Evolutionary conservation across 2,113 vertebrate genomes (phyloP).

Genomic region (Thomomys bottae): DNA sequence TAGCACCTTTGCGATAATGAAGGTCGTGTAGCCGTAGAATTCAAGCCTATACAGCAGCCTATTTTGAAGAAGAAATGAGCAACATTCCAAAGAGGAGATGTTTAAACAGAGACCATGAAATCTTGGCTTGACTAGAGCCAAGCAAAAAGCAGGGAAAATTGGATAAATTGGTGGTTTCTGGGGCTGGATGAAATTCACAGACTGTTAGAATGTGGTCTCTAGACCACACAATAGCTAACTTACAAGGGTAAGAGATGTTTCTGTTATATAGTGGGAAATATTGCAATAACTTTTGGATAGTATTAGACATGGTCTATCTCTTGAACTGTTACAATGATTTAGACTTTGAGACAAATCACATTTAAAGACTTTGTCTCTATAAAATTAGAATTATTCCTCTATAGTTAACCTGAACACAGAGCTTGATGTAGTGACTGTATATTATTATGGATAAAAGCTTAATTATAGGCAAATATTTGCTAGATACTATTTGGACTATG

Average conservation of each 20-base stretch:
- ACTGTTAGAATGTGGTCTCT: background rate
- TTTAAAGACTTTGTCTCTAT: background rate
- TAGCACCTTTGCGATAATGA: background rate
- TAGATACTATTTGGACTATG: background rate
- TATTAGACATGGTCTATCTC: background rate
- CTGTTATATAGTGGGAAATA: background rate
- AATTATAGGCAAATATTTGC: slow-evolving; percentile 36
- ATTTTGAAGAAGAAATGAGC: background rate
- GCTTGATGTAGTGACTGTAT: background rate
- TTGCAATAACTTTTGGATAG: background rate
- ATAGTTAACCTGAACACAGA: background rate
- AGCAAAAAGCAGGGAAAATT: background rate
- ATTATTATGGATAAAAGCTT: slow-evolving; percentile 14
- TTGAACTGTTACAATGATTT: slow-evolving; percentile 5
- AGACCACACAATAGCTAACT: background rate
- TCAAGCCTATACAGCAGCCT: background rate
- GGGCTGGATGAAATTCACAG: background rate
- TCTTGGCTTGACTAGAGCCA: background rate
- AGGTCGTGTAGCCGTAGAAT: background rate
- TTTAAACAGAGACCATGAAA: slow-evolving; percentile 34
- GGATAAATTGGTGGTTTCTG: background rate
- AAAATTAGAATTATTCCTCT: background rate
- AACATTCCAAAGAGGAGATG: background rate
- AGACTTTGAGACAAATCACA: background rate
- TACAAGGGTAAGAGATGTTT: slow-evolving; percentile 30